Evolutionary conservation across 2,113 vertebrate species (phyloP).

Genomic region (Myotis brandtii): DNA sequence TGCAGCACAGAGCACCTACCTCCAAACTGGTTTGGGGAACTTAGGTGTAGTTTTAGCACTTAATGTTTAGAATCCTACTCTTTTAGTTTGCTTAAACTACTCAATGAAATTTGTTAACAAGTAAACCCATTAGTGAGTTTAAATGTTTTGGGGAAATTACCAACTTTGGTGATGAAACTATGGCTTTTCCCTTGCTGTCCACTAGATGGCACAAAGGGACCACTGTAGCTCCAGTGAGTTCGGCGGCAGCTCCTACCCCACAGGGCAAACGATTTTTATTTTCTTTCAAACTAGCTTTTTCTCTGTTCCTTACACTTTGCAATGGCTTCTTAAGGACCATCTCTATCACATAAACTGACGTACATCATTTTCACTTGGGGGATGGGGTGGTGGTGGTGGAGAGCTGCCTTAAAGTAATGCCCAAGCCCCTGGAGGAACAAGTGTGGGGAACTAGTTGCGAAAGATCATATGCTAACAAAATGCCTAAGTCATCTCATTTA

Average conservation of each 20-base stretch:
- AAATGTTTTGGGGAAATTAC: neutral
- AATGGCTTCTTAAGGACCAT: neutral
- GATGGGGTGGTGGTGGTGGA: neutral
- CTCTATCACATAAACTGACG: neutral
- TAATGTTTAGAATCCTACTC: neutral
- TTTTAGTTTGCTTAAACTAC: neutral
- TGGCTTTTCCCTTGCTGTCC: neutral
- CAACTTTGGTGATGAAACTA: neutral
- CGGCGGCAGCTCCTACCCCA: rapidly evolving
- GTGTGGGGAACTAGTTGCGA: no score
- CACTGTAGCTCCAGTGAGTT: neutral
- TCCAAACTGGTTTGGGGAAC: neutral
- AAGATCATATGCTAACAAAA: neutral
- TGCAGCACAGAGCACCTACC: neutral
- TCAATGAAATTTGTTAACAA: neutral
- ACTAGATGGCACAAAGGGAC: conserved; percentile 23
- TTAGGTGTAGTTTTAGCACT: neutral
- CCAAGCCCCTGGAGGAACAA: neutral
- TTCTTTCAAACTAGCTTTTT: neutral
- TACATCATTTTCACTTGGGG: neutral
- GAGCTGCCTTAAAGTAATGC: neutral
- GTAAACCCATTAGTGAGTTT: neutral
- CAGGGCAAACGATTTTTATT: neutral
- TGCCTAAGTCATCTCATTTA: neutral
- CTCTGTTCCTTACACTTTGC: neutral